phyloP scores from a whole-genome alignment of 2,888 invertebrate genomes.

The Cetonia aurata region DNA sequence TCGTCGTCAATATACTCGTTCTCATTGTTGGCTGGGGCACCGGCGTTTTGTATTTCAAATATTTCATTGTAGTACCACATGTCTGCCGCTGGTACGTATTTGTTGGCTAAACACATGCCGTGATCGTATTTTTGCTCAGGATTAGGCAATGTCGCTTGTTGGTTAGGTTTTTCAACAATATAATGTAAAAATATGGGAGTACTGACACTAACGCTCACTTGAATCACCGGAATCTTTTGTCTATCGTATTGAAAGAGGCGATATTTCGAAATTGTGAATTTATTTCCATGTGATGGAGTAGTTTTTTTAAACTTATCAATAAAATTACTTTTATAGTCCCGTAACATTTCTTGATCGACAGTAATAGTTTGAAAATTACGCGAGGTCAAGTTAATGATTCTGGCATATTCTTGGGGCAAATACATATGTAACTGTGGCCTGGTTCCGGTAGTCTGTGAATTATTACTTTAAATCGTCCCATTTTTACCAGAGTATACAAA shows the following conservation, averaged over 20 bases:
- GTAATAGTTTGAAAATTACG: too few species aligned
- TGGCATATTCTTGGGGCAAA: neutral
- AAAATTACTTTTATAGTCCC: neutral
- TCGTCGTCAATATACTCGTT: neutral
- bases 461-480: neutral
- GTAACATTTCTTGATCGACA: too few species aligned
- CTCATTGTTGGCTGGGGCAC: slow-evolving; percentile 17
- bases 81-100: slow-evolving; percentile 11
- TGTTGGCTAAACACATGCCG: slow-evolving; percentile 3
- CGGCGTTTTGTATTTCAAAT: slow-evolving; percentile 24
- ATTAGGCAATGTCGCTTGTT: slow-evolving; percentile 3
- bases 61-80: slow-evolving; percentile 19
- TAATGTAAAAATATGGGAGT: neutral
- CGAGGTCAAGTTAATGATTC: too few species aligned
- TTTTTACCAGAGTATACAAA: neutral
- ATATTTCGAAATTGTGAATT: neutral
- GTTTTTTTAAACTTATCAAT: neutral
- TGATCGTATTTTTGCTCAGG: neutral
- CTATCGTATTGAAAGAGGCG: slow-evolving; percentile 3
- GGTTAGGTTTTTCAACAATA: slow-evolving; percentile 3
- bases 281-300: neutral
- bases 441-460: slow-evolving; percentile 24
- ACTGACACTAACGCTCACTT: slow-evolving; percentile 5
- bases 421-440: slow-evolving; percentile 1
- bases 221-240: slow-evolving; percentile 1